phyloP scores from a whole-genome alignment of 2,797 vertebrate species.

The Cryptoprocta ferox region DNA sequence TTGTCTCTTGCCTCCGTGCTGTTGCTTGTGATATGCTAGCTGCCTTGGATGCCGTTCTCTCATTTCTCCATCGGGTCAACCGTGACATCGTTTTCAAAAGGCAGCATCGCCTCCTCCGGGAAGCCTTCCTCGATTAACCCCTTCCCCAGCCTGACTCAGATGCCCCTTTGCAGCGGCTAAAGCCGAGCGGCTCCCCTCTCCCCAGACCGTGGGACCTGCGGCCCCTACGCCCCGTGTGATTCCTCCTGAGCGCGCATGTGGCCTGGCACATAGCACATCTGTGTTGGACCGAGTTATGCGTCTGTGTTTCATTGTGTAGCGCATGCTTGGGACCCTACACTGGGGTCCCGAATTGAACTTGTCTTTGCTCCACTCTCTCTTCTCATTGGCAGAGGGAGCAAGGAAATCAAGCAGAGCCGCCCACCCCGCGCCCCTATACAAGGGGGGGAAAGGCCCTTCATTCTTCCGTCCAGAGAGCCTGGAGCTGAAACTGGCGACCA shows the following conservation, averaged over 20 bases:
- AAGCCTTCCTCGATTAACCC: not conserved
- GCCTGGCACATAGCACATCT: not conserved
- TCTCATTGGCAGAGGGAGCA: not conserved
- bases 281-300: not conserved
- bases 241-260: not conserved
- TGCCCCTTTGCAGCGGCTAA: not conserved
- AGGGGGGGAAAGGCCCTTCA: not conserved
- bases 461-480: not conserved
- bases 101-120: not conserved
- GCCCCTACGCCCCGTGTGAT: not conserved
- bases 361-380: not conserved
- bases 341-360: not conserved
- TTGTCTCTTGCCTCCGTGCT: not conserved
- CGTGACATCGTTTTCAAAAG: not conserved
- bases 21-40: not conserved
- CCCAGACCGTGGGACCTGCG: not conserved
- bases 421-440: not conserved
- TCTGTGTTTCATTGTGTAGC: not conserved
- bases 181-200: not conserved
- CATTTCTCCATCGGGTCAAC: not conserved
- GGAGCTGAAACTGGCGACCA: not conserved
- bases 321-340: not conserved
- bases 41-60: not conserved
- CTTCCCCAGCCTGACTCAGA: not conserved
- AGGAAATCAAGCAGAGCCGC: not conserved